Conservation (phyloP, 2,113 vertebrate genomes). For the Trinectes maculatus region DNA sequence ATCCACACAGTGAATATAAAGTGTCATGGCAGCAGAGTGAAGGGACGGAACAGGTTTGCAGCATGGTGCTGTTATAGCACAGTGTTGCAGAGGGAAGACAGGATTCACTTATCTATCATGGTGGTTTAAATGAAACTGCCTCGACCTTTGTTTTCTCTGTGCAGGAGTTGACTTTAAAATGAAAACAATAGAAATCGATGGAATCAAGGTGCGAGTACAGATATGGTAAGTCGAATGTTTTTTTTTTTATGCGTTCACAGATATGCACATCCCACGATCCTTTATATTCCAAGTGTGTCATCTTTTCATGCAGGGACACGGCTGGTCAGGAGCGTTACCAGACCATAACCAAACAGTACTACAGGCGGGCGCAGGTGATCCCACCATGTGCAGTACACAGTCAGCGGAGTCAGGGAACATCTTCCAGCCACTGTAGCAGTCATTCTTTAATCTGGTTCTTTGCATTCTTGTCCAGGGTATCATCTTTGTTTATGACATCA, state of each 20-base stretch:
- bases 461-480: slow-evolving; percentile 84
- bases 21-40: no score
- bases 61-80: no score
- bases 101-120: background rate
- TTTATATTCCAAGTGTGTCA: slow-evolving; percentile 13
- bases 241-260: background rate
- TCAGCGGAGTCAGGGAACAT: background rate
- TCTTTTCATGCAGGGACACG: slow-evolving; percentile 87
- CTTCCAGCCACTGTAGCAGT: background rate
- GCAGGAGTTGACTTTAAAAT: slow-evolving; percentile 86
- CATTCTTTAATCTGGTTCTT: background rate
- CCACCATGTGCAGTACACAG: background rate
- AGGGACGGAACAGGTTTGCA: no score
- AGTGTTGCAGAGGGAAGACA: no score
- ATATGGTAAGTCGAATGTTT: slow-evolving; percentile 77
- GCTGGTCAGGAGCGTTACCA: slow-evolving; percentile 97
- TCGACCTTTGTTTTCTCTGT: slow-evolving; percentile 10
- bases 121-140: background rate
- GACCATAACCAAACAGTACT: slow-evolving; percentile 98
- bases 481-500: slow-evolving; percentile 95
- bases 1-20: no score
- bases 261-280: background rate
- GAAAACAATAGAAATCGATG: slow-evolving; percentile 84
- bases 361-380: slow-evolving; percentile 92
- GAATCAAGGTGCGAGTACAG: slow-evolving; percentile 83